Percentiles rank a stretch among this genome's conserved stretches.
phyloP scores from a whole-genome alignment of 2,113 vertebrate species.

The Neopipo cinnamomea region DNA sequence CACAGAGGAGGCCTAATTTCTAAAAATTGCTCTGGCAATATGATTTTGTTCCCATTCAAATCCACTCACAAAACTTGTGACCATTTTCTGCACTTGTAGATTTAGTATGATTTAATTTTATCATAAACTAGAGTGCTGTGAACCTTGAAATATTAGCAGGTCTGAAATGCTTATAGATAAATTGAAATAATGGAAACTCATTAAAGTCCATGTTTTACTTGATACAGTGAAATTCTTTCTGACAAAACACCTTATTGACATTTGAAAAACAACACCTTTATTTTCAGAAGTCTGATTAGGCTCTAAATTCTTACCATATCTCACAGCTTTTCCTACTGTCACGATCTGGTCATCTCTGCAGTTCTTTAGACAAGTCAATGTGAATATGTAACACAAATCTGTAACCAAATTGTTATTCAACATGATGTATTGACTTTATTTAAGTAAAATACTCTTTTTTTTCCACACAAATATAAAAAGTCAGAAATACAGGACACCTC shows the following conservation, averaged over 20 bases:
- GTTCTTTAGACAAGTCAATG: not conserved
- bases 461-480: not conserved
- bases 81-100: not conserved
- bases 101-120: conserved; percentile 17
- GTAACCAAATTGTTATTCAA: not conserved
- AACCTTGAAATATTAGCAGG: not conserved
- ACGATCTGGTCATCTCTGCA: not conserved
- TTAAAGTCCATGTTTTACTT: not conserved
- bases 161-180: not conserved
- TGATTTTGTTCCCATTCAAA: not conserved
- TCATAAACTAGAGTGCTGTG: not conserved
- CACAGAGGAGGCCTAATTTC: conserved; percentile 3
- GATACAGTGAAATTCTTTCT: not conserved
- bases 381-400: not conserved
- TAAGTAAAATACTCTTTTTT: not conserved
- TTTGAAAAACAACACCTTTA: not conserved
- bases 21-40: not conserved
- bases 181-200: conserved; percentile 11
- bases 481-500: not conserved
- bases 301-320: not conserved
- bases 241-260: not conserved
- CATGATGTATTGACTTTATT: not conserved
- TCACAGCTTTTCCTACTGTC: not conserved
- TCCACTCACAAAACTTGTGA: not conserved
- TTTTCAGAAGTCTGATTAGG: not conserved